A percentile compares a stretch with the other conserved stretches of the same genome.
phyloP scores from a whole-genome alignment of 2,888 invertebrate genomes.

The Tachina grossa region DNA sequence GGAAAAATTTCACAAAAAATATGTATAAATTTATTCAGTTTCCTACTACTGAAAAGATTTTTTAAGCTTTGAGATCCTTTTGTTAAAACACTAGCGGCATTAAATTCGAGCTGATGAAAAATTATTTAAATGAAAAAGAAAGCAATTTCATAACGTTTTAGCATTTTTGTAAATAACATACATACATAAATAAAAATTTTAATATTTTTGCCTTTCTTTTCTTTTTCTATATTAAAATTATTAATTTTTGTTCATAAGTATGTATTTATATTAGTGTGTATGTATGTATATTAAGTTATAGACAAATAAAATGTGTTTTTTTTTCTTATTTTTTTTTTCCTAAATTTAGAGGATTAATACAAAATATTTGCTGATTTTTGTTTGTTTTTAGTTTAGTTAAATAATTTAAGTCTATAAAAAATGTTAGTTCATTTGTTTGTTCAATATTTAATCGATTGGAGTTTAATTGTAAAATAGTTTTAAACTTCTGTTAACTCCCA shows the following conservation, averaged over 20 bases:
- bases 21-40: too few relatives aligned
- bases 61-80: neutral
- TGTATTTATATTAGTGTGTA: neutral
- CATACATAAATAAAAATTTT: slow-evolving; percentile 49
- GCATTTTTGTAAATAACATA: slow-evolving; percentile 55
- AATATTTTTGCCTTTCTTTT: slow-evolving; percentile 32
- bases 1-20: neutral
- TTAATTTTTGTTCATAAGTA: slow-evolving; percentile 22
- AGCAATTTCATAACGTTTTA: slow-evolving; percentile 46
- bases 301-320: slow-evolving; percentile 59
- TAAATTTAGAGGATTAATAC: slow-evolving; percentile 59
- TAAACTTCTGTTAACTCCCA: slow-evolving; percentile 69
- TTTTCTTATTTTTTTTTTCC: slow-evolving; percentile 36
- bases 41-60: too few relatives aligned
- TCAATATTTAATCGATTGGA: slow-evolving; percentile 58
- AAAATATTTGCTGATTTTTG: slow-evolving; percentile 43
- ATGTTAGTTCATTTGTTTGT: slow-evolving; percentile 60
- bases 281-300: slow-evolving; percentile 23
- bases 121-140: slow-evolving; percentile 48
- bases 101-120: slow-evolving; percentile 53
- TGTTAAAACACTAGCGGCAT: neutral
- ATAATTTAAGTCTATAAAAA: slow-evolving; percentile 65
- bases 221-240: slow-evolving; percentile 34
- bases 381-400: slow-evolving; percentile 26
- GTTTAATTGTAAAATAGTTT: slow-evolving; percentile 71